Percentiles rank a stretch among this genome's conserved stretches.
phyloP scores from a whole-genome alignment of 2,113 vertebrate genomes.

The Eretmochelys imbricata region DNA sequence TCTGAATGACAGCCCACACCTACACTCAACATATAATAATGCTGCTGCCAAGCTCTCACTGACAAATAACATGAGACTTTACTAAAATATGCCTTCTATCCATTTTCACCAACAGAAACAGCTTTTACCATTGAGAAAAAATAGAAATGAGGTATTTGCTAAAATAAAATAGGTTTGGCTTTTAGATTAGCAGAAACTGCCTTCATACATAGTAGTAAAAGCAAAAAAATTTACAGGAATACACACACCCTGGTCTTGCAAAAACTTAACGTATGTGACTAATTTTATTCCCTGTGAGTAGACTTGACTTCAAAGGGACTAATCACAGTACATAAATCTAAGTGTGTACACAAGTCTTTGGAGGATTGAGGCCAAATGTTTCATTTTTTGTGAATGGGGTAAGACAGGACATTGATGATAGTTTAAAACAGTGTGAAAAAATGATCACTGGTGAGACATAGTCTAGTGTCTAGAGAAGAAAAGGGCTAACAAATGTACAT shows the following conservation, averaged over 20 bases:
- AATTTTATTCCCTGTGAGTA: conserved; percentile 24
- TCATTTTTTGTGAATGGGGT: neutral
- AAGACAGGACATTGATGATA: neutral
- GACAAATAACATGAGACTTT: neutral
- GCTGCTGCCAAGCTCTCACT: neutral
- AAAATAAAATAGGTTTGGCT: neutral
- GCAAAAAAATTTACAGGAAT: conserved; percentile 1
- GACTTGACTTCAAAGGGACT: conserved; percentile 52
- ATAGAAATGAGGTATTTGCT: neutral
- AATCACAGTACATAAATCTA: conserved; percentile 7
- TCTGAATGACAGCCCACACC: neutral
- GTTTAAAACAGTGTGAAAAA: neutral
- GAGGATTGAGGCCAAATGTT: conserved; percentile 5
- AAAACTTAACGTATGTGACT: conserved; percentile 32
- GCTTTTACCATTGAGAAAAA: neutral
- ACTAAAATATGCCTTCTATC: neutral
- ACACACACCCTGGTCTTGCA: neutral
- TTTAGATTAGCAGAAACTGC: neutral
- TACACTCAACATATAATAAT: neutral
- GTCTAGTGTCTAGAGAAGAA: neutral
- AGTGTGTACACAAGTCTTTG: conserved; percentile 49
- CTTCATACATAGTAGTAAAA: neutral
- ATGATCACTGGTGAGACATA: neutral
- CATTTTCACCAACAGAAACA: neutral
- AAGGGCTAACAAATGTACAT: neutral